Conservation (phyloP, 2,888 invertebrate species). For the Dastarcus helophoroides region DNA sequence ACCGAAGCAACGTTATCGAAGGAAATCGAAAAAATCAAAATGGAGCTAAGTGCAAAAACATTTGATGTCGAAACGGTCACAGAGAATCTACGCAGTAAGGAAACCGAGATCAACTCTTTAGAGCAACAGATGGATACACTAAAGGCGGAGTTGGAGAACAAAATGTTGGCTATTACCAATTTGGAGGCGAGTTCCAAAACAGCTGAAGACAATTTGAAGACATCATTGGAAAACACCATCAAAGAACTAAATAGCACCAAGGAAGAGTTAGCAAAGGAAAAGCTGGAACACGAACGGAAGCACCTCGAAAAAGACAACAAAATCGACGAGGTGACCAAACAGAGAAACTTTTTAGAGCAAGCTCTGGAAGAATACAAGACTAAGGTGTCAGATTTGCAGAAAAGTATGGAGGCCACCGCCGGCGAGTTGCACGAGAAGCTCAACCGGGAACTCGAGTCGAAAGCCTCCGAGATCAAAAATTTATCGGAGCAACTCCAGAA, state of each 20-base stretch:
- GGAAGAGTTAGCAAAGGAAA: constrained; percentile 39
- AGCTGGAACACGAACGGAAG: constrained; percentile 38
- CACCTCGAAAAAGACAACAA: constrained; percentile 15
- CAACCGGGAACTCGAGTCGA: constrained; percentile 15
- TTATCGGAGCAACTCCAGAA: constrained; percentile 21
- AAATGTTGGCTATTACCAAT: constrained; percentile 1
- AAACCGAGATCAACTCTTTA: constrained; percentile 25
- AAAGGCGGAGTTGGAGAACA: constrained; percentile 24
- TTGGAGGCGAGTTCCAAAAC: background rate
- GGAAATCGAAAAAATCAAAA: constrained; percentile 28
- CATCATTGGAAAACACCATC: constrained; percentile 36
- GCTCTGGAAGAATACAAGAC: background rate
- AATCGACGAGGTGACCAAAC: constrained; percentile 19
- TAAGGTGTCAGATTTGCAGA: constrained; percentile 17
- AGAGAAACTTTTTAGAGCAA: constrained; percentile 8
- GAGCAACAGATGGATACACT: constrained; percentile 27
- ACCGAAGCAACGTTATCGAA: constrained; percentile 23
- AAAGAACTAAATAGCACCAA: constrained; percentile 42
- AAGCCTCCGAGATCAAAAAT: constrained; percentile 19
- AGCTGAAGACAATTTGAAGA: constrained; percentile 1
- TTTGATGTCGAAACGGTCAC: constrained; percentile 43
- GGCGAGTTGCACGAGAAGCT: constrained; percentile 17
- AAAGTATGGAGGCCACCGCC: constrained; percentile 12
- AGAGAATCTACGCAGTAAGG: constrained; percentile 31
- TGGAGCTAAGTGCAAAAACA: constrained; percentile 42